These are phyloP conservation scores for Odontomachus brunneus DNA, from an alignment of 1,140 invertebrate species.

Conservation along the genomic window DNA sequence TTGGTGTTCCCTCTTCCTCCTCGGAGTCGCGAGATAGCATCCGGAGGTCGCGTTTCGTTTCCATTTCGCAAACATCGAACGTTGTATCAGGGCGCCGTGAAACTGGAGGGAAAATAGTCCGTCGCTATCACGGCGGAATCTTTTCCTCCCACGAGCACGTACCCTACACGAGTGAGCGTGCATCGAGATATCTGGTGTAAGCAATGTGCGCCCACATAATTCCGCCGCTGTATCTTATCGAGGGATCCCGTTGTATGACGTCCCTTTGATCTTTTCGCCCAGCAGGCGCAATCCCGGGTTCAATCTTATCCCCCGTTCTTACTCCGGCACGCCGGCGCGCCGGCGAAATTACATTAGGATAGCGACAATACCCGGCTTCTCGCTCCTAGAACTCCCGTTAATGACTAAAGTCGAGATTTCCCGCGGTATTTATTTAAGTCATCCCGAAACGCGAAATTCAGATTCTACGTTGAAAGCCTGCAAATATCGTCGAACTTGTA, in stretches of 20 bases:
- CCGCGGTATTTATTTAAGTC: background rate
- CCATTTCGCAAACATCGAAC: slow-evolving; percentile 13
- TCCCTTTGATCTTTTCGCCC: slow-evolving; percentile 53
- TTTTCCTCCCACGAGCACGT: background rate
- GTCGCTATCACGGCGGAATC: background rate
- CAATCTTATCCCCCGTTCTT: slow-evolving; percentile 36
- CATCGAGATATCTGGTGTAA: background rate
- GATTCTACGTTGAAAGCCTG: too few species aligned
- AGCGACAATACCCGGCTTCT: slow-evolving; percentile 43
- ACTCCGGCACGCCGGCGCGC: background rate
- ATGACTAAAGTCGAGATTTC: slow-evolving; percentile 43
- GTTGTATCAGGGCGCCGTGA: slow-evolving; percentile 1
- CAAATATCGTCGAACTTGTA: too few species aligned
- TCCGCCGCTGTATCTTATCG: slow-evolving; percentile 39
- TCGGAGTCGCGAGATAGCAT: background rate
- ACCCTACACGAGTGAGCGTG: background rate
- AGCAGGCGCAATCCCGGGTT: slow-evolving; percentile 41
- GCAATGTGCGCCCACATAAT: slow-evolving; percentile 48
- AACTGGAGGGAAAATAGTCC: slow-evolving; percentile 4
- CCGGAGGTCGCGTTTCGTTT: slow-evolving; percentile 9
- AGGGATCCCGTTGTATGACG: background rate
- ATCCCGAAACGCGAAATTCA: background rate
- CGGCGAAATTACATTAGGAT: slow-evolving; percentile 48
- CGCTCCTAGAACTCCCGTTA: slow-evolving; percentile 45
- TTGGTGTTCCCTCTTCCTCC: background rate